Evolutionary conservation across 2,113 vertebrate genomes (phyloP).

Genomic region (Anguilla rostrata): DNA sequence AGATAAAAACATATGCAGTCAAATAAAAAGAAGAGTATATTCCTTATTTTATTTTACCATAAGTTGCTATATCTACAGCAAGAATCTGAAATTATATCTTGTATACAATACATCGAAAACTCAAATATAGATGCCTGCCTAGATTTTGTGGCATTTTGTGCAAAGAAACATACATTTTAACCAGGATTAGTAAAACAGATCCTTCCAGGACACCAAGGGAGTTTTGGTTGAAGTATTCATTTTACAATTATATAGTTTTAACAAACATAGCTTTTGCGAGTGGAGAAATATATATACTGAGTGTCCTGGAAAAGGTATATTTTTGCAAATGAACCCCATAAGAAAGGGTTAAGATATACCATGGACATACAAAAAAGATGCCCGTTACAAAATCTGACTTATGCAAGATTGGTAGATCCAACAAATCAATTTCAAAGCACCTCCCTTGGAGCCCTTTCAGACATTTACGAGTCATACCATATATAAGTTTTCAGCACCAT

Average conservation of each 20-base stretch:
- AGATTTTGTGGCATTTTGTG: conserved; percentile 31
- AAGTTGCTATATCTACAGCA: conserved; percentile 32
- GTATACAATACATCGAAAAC: conserved; percentile 36
- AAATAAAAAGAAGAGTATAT: conserved; percentile 13
- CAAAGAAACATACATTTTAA: conserved; percentile 12
- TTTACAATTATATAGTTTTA: too few species aligned
- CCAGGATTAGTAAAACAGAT: conserved; percentile 29
- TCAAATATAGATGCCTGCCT: conserved; percentile 26
- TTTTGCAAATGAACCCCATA: background rate
- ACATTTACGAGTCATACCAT: conserved; percentile 64
- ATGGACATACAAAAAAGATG: background rate
- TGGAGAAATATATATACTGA: background rate
- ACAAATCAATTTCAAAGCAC: background rate
- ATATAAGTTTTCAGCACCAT: conserved; percentile 66
- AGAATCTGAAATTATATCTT: conserved; percentile 33
- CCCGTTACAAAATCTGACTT: background rate
- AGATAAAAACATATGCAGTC: conserved; percentile 16
- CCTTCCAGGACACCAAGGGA: conserved; percentile 5
- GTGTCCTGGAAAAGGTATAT: background rate
- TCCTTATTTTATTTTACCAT: conserved; percentile 28
- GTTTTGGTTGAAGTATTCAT: background rate
- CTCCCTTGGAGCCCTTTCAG: background rate
- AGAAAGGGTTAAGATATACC: background rate
- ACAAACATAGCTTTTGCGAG: background rate
- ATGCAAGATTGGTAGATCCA: background rate